Evolutionary conservation across 1,140 invertebrate genomes (phyloP), one percentile per base, ranked within the genome.

Genomic region (Eumaeus atala): DNA sequence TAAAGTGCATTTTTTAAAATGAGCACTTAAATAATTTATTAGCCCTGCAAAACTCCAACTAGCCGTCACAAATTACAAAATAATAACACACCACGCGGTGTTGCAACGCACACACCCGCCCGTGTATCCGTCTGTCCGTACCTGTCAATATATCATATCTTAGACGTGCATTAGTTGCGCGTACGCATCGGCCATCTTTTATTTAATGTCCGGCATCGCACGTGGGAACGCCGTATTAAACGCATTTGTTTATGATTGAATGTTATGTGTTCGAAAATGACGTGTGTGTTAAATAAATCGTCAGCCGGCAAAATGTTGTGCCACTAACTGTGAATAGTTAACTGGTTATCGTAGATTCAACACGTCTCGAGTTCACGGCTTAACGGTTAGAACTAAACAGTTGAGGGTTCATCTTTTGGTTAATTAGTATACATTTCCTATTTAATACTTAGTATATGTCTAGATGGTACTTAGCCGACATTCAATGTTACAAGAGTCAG

Each of bases 141-240:
- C 59, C 72, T 74, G 77, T 81, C 77, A 74, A 81, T 81, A 81
- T 78, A 75, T 81, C 74, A 81, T 81, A 78, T 69, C 56, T 58
- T 66, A 67, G 71, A 70, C 70, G 67, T 76, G 70, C 72, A 78
- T 78, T 77, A 74, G 73, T 57, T 68, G 68, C 70, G 70, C 64
- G 57, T 62, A 62, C 62, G 58, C 61, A 47, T 51, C 57, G 51
- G 71, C 67, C 72, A 74, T 77, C 71, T 80, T 77, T 75, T 74
- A 74, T 77, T 77, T 75, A 67, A 74, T 70, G 65, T 61, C 62
- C 58, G 52, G 52, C 63, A 60, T 60, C 55, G 66, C 57, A 62
- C 57, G 67, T 71, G 66, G 59, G 68, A 71, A 70, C 54, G 62
- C 36, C 28, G 50, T 53, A 62, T 56, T 56, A 21, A 61, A 61